Evolutionary conservation across 1,140 invertebrate species (phyloP), one percentile per base, ranked within the genome.

Genomic region (Lamellibrachia luymesi): DNA sequence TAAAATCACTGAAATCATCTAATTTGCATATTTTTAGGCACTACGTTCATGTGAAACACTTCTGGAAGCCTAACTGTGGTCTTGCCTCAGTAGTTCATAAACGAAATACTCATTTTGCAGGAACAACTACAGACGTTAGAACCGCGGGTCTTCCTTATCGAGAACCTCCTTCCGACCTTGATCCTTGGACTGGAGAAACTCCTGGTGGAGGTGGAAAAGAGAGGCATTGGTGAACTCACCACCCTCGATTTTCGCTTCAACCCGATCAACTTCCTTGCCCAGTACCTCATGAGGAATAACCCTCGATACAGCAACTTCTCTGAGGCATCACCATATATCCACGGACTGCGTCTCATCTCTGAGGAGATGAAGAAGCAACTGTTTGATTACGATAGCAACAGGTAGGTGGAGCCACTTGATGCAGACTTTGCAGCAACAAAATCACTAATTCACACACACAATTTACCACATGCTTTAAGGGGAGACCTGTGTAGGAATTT

Each of bases 241-340:
- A 94, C 94, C 92, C 93, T 94, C 52, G 95, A 96, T 93, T 93
- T 95, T 27, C 95, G 96, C 93, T 96, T 96, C 94, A 96, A 96
- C 94, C 96, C 96, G 2, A 94, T 96, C 6, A 96, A 96, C 94
- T 96, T 95, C 93, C 93, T 96, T n/a, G 96, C 96, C 50, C 95
- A 96, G 94, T 96, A 96, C 94, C 94, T 96, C 90, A 95, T 96
- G 95, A 94, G 96, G 92, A 96, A 96, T 94, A 96, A 96, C 93
- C 96, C 96, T 92, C 93, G 94, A 91, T 96, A 95, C 93, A 95
- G 95, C 94, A 96, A 96, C 92, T 95, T 96, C 92, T 94, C 95
- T 90, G 96, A 96, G 93, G 95, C 95, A 49, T 96, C 96, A 50
- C 95, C 96, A 0, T 96, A 96, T 94, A 95, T 96, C 1, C 94